These are phyloP conservation scores for Ardeotis arabs DNA, from an alignment of 2,113 vertebrate species.

Conservation along the genomic window DNA sequence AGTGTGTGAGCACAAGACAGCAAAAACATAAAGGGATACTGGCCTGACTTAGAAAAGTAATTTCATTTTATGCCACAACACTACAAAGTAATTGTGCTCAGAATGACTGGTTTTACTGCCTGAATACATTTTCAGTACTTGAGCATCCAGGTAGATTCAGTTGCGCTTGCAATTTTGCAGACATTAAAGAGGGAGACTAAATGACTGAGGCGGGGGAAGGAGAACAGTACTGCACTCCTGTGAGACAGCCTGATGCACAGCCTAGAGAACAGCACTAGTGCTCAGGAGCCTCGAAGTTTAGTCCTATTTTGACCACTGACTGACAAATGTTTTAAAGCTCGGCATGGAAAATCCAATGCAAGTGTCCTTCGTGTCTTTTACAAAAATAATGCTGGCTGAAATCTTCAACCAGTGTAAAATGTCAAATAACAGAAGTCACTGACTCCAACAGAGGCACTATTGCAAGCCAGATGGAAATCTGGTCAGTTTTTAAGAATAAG, in stretches of 20 bases:
- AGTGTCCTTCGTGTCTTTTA: neutral
- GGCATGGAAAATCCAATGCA: neutral
- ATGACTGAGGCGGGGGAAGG: neutral
- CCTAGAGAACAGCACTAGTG: neutral
- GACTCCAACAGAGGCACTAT: neutral
- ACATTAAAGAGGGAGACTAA: neutral
- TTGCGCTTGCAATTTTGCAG: slow-evolving; percentile 33
- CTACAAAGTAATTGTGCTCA: slow-evolving; percentile 3
- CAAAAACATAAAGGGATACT: neutral
- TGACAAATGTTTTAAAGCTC: neutral
- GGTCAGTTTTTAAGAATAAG: neutral
- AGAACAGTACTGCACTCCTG: neutral
- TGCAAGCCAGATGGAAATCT: neutral
- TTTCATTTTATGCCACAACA: slow-evolving; percentile 10
- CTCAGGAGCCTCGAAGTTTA: neutral
- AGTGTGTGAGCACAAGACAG: neutral
- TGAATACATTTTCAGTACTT: slow-evolving; percentile 25
- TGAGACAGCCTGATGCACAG: neutral
- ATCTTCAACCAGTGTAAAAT: neutral
- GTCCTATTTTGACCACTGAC: neutral
- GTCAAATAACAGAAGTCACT: neutral
- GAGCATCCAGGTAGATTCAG: slow-evolving; percentile 23
- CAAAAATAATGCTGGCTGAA: slow-evolving; percentile 2
- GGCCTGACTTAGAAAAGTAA: neutral
- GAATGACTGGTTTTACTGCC: slow-evolving; percentile 33